A percentile compares a stretch with the other conserved stretches of the same genome.
Evolutionary conservation across 2,113 vertebrate species (phyloP).

Genomic region (Rhizomys pruinosus): DNA sequence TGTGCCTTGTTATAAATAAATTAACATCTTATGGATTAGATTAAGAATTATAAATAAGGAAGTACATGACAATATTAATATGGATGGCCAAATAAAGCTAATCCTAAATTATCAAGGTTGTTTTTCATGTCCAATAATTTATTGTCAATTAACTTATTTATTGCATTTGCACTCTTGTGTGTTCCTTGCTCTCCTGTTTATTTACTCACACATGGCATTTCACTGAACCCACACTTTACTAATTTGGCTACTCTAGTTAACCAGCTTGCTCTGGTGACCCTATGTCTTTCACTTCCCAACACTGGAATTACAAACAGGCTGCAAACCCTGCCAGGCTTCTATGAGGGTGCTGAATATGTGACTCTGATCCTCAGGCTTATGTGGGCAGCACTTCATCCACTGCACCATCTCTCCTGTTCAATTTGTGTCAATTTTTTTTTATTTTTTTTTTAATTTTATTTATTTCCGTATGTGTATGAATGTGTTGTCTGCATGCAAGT

Average conservation of each 20-base stretch:
- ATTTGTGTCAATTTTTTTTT: not conserved
- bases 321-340: not conserved
- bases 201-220: not conserved
- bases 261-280: no score
- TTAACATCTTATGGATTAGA: not conserved
- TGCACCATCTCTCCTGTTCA: no score
- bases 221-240: not conserved
- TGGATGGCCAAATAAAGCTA: not conserved
- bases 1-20: not conserved
- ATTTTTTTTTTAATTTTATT: not conserved
- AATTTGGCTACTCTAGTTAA: no score
- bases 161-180: no score
- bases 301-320: not conserved
- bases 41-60: not conserved
- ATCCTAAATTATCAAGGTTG: not conserved
- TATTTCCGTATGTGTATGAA: not conserved
- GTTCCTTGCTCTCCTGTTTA: not conserved
- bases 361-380: no score
- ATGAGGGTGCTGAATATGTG: no score
- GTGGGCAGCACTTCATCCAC: no score
- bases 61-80: not conserved
- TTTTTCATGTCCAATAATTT: not conserved
- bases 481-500: no score
- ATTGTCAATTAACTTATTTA: not conserved
- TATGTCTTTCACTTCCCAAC: not conserved